Base-by-base conservation (phyloP, 2,888 invertebrate species). In the Flabesymbios commensalis region DNA sequence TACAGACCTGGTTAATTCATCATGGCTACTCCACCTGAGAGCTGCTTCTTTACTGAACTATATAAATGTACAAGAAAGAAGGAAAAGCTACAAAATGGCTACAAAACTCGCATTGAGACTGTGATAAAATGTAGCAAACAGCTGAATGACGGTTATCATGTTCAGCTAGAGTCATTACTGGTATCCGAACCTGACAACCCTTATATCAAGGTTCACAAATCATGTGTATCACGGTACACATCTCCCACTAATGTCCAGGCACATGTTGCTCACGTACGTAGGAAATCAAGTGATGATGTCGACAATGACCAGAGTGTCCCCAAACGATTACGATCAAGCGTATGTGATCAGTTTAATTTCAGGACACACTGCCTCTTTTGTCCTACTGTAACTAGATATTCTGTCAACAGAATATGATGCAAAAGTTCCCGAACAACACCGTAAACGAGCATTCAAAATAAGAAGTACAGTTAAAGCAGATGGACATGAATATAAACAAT, bases 241-340 rank as follows among this genome's bases (percentile, higher is more conserved):
- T 45, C 45, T 45, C 7, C 45, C 22, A 45, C 45, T 22, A 45
- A 45, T 45, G 24, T 45, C 24, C 45, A 45, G 45, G 45, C 45
- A 45, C 45, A 45, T 45, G 10, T 45, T 10, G 45, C 45, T 45
- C 45, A 45, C 22, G 45, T 45, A 14, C 45, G 45, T n/a, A 45
- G 22, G 24, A 10, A 19, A 22, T 45, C 45, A 10, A 19, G 45
- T 45, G 45, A n/a, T 22, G 24, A n/a, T 45, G 45, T n/a, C 22
- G 45, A 45, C 17, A 22, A 22, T 22, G 45, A 45, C 7, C n/a
- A 45, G 14, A 22, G 22, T 45, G 24, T 24, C 45, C 45, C 45
- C 45, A 45, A 45, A 45, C 45, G 45, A 24, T 45, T 45, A 24
- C 45, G 45, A 45, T 45, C 45, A n/a, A n/a, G n/a, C 22, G 45